These are phyloP conservation scores for Austrolebias charrua DNA, from an alignment of 2,797 vertebrate genomes.

Conservation along the genomic window DNA sequence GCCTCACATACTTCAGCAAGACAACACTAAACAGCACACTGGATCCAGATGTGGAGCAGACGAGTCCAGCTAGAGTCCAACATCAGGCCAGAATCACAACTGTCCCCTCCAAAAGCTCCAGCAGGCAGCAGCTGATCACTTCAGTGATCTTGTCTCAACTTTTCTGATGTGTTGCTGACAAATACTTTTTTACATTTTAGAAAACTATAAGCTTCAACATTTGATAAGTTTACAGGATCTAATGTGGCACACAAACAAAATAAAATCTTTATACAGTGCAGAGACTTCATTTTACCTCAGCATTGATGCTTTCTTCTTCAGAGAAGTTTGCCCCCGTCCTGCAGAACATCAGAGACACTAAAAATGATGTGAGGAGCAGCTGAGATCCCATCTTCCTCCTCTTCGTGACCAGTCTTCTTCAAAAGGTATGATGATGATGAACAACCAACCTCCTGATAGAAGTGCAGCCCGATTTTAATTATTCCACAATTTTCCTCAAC, in stretches of 20 bases:
- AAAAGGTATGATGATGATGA: conserved; percentile 3
- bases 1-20: too few species aligned
- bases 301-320: conserved; percentile 56
- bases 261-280: background rate
- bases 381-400: conserved; percentile 47
- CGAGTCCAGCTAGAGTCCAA: too few species aligned
- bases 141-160: too few species aligned
- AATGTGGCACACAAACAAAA: background rate
- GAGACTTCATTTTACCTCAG: conserved; percentile 55
- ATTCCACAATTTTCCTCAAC: conserved; percentile 1
- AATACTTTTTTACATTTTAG: too few species aligned
- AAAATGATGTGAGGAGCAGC: conserved; percentile 21
- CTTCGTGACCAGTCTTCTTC: background rate
- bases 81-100: too few species aligned
- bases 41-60: too few species aligned
- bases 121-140: too few species aligned
- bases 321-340: conserved; percentile 25
- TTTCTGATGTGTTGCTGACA: too few species aligned
- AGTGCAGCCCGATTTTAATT: background rate
- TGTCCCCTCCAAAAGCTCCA: too few species aligned
- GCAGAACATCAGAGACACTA: conserved; percentile 36
- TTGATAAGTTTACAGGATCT: background rate
- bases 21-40: too few species aligned
- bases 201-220: too few species aligned
- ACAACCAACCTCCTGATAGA: conserved; percentile 1